Evolutionary conservation across 1,140 invertebrate genomes (phyloP).

Genomic region (Lordiphosa mommai): DNA sequence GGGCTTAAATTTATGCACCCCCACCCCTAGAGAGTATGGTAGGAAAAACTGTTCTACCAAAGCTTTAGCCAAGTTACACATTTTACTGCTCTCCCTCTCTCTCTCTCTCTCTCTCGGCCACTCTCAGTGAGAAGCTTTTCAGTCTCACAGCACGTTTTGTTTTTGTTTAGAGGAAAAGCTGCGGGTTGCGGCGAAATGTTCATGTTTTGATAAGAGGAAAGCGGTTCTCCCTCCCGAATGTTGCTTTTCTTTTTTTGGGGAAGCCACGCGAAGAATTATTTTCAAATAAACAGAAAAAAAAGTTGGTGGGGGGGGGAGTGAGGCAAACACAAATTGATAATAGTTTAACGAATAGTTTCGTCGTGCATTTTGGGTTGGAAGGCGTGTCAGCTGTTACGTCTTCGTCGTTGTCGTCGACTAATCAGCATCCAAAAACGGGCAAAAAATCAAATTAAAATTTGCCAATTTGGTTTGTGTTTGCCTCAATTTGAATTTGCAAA

Average conservation of each 20-base stretch:
- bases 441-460: conserved; percentile 73
- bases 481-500: conserved; percentile 62
- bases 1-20: conserved; percentile 29
- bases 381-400: conserved; percentile 15
- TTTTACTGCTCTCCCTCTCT: conserved; percentile 4
- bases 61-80: conserved; percentile 48
- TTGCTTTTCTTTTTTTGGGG: conserved; percentile 4
- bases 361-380: conserved; percentile 9
- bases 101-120: conserved; percentile 3
- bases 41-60: conserved; percentile 46
- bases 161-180: conserved; percentile 58
- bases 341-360: conserved; percentile 44
- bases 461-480: conserved; percentile 61
- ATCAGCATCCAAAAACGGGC: conserved; percentile 63
- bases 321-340: conserved; percentile 39
- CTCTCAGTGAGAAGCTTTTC: conserved; percentile 28
- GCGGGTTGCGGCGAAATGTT: conserved; percentile 34
- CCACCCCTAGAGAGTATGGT: conserved; percentile 6
- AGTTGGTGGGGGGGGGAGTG: neutral
- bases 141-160: conserved; percentile 33
- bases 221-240: conserved; percentile 2
- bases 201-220: conserved; percentile 59
- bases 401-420: conserved; percentile 21
- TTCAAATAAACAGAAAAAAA: conserved; percentile 48
- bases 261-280: conserved; percentile 39